Conservation (phyloP, 2,113 vertebrate genomes). For the Glaucidium brasilianum region DNA sequence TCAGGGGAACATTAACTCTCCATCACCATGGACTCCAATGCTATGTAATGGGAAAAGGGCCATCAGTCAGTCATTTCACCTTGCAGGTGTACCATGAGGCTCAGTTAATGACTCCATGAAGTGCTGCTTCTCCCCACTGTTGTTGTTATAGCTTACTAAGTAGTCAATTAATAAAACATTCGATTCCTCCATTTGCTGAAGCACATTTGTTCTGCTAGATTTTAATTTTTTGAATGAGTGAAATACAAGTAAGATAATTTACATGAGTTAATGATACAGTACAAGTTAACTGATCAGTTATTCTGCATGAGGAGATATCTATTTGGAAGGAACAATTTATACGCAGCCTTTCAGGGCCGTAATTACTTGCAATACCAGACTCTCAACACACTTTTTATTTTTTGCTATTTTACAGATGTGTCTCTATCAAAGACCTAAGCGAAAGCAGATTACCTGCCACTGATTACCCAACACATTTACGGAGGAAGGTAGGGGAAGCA, state of each 20-base stretch:
- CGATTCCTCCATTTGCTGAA: neutral
- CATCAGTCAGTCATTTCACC: neutral
- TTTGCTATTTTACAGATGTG: neutral
- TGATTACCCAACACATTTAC: neutral
- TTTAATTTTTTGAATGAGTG: constrained; percentile 24
- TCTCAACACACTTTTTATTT: neutral
- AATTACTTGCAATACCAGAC: neutral
- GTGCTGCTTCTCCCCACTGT: neutral
- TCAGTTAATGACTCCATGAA: neutral
- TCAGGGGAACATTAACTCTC: neutral
- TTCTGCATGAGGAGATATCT: neutral
- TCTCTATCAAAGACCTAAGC: neutral
- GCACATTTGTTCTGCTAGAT: constrained; percentile 11
- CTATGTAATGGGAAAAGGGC: neutral
- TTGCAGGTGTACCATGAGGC: neutral
- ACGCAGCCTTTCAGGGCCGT: neutral
- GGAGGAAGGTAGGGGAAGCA: neutral
- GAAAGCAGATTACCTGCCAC: constrained; percentile 12
- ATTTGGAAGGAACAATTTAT: neutral
- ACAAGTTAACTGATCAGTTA: constrained; percentile 10
- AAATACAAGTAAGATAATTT: constrained; percentile 1
- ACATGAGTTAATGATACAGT: neutral
- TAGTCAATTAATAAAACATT: neutral
- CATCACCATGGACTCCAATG: fast-evolving
- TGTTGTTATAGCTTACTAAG: neutral